Evolutionary conservation across 2,113 vertebrate genomes (phyloP).

Genomic region (Nibea coibor): DNA sequence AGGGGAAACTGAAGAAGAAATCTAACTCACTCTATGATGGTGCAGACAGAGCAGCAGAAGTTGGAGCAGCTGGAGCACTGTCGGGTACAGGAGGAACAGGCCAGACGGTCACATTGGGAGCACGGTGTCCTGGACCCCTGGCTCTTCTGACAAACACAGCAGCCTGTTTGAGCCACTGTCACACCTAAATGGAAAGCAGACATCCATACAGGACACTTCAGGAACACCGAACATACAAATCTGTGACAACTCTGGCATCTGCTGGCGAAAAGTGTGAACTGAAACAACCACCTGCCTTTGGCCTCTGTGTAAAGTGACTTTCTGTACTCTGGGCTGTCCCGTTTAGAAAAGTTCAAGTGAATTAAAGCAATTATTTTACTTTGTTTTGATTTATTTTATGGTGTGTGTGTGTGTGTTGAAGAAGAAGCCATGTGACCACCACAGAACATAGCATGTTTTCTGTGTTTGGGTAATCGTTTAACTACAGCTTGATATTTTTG

Average conservation of each 20-base stretch:
- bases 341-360: neutral
- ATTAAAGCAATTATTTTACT: accelerated
- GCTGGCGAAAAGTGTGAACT: constrained; percentile 50
- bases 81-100: constrained; percentile 77
- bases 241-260: constrained; percentile 58
- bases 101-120: constrained; percentile 79
- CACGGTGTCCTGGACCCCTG: constrained; percentile 66
- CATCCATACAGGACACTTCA: neutral
- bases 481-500: neutral
- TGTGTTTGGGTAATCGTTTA: no score
- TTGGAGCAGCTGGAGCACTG: constrained; percentile 80
- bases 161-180: constrained; percentile 52
- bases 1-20: neutral
- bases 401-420: neutral
- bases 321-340: neutral
- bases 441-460: neutral
- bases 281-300: neutral
- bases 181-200: constrained; percentile 54
- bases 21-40: constrained; percentile 79
- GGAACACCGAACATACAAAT: neutral
- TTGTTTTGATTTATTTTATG: neutral
- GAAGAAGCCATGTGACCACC: neutral
- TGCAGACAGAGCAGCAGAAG: constrained; percentile 83
- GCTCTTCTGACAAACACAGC: constrained; percentile 81
- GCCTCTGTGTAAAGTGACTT: neutral